Evolutionary conservation across 1,140 invertebrate genomes (phyloP).

Genomic region (Formica selysi): DNA sequence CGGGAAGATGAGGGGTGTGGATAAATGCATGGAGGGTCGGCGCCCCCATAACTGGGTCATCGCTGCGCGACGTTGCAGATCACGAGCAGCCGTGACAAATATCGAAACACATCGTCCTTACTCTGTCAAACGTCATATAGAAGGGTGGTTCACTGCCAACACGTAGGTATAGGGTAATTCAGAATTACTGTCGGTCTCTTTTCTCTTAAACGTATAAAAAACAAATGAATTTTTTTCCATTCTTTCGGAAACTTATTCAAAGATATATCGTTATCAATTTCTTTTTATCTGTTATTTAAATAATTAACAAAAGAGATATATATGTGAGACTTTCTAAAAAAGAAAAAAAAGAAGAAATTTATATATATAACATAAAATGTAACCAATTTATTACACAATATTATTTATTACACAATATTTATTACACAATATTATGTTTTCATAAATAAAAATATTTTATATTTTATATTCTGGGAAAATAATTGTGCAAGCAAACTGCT

Average conservation of each 20-base stretch:
- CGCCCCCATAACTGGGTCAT: conserved; percentile 16
- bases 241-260: neutral
- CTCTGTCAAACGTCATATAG: neutral
- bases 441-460: conserved; percentile 21
- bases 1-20: conserved; percentile 5
- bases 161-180: neutral
- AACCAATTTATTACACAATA: neutral
- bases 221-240: neutral
- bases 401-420: neutral
- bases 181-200: neutral
- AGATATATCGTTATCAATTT: neutral
- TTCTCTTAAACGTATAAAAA: neutral
- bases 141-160: neutral
- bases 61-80: neutral
- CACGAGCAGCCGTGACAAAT: conserved; percentile 42
- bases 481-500: conserved; percentile 17
- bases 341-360: neutral
- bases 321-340: neutral
- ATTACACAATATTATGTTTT: neutral
- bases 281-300: neutral
- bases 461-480: conserved; percentile 5
- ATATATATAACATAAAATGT: neutral
- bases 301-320: neutral
- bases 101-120: conserved; percentile 44
- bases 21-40: conserved; percentile 2